phyloP scores from a whole-genome alignment of 2,888 invertebrate species.

The Eupithecia vulgata region DNA sequence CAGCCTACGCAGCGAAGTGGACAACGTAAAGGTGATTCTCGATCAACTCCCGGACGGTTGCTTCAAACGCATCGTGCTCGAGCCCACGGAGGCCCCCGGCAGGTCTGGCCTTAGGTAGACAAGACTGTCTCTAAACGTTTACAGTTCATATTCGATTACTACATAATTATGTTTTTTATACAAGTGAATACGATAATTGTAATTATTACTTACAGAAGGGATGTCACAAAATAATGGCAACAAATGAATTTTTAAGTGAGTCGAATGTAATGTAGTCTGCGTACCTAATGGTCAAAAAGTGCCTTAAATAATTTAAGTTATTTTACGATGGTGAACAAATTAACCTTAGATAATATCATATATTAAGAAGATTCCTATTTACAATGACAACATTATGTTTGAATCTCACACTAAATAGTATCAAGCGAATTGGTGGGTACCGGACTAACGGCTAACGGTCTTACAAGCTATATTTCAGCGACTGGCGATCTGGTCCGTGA shows the following conservation, averaged over 20 bases:
- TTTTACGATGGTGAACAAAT: constrained; percentile 19
- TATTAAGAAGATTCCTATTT: constrained; percentile 16
- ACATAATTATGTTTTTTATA: background rate
- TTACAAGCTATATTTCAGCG: background rate
- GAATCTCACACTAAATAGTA: constrained; percentile 18
- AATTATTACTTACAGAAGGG: background rate
- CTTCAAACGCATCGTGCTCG: constrained; percentile 90
- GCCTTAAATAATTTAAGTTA: constrained; percentile 30
- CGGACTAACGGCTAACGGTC: background rate
- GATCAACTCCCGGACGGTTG: constrained; percentile 91
- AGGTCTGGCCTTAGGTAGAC: constrained; percentile 62
- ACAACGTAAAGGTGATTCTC: constrained; percentile 91
- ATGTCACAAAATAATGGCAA: background rate
- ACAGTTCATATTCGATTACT: background rate
- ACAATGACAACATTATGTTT: constrained; percentile 10
- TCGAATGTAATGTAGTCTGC: background rate
- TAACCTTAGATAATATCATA: constrained; percentile 6
- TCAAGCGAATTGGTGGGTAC: background rate
- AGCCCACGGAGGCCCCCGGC: constrained; percentile 84
- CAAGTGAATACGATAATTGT: background rate
- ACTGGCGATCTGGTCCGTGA: background rate
- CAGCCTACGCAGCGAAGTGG: constrained; percentile 89
- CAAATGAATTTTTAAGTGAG: background rate
- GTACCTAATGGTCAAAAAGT: constrained; percentile 21
- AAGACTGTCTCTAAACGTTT: background rate